Conservation (phyloP, 2,113 vertebrate species). For the Forbesichthys agassizii region DNA sequence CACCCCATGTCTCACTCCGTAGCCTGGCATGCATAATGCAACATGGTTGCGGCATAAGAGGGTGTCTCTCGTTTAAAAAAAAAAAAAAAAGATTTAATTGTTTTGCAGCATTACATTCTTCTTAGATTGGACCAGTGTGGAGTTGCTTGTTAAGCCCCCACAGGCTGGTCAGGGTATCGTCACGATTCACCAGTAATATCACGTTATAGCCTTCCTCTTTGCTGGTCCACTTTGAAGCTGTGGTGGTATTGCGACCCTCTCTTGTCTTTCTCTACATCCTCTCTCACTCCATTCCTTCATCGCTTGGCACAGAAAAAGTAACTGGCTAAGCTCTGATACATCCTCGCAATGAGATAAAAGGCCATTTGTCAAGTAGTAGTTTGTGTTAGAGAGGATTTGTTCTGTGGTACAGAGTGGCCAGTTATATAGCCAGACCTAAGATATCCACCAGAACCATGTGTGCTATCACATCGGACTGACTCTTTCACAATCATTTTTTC, state of each 20-base stretch:
- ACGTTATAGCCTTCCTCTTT: background rate
- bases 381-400: slow-evolving; percentile 40
- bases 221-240: background rate
- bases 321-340: slow-evolving; percentile 35
- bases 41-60: slow-evolving; percentile 12
- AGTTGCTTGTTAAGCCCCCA: too few relatives aligned
- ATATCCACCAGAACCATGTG: background rate
- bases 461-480: too few relatives aligned
- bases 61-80: background rate
- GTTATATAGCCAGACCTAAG: slow-evolving; percentile 53
- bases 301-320: slow-evolving; percentile 40
- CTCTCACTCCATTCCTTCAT: slow-evolving; percentile 25
- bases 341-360: slow-evolving; percentile 16
- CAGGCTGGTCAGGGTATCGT: too few relatives aligned
- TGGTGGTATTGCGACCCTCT: slow-evolving; percentile 1
- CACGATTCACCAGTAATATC: background rate
- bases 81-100: too few relatives aligned
- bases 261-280: background rate
- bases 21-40: slow-evolving; percentile 42
- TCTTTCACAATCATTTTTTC: too few relatives aligned
- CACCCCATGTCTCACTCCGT: slow-evolving; percentile 22
- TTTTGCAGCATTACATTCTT: too few relatives aligned
- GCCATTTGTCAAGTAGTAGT: slow-evolving; percentile 17
- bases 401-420: slow-evolving; percentile 33
- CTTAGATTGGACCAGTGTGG: too few relatives aligned